phyloP scores from a whole-genome alignment of 2,113 vertebrate genomes.

The Crotalus helleri region DNA sequence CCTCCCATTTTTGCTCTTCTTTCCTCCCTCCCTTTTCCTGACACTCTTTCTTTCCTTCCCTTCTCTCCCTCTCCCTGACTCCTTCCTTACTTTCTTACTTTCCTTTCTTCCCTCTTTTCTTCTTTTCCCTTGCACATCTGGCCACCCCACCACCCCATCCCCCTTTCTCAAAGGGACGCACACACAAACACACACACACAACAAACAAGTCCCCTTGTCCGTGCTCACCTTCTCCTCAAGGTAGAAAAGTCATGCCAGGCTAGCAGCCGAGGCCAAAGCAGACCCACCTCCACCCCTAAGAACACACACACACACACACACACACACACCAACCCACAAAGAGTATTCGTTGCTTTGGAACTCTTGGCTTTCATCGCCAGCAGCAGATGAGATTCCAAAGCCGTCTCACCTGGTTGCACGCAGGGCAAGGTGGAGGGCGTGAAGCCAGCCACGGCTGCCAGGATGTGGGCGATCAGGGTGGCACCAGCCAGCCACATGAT shows the following conservation, averaged over 20 bases:
- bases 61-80: too few species aligned
- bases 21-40: neutral
- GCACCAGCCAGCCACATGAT: neutral
- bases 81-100: too few species aligned
- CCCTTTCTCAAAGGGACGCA: neutral
- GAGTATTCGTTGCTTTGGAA: neutral
- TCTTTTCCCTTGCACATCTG: neutral
- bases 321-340: neutral
- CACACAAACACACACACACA: neutral
- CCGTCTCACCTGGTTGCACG: slow-evolving; percentile 11
- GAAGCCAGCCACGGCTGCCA: neutral
- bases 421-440: accelerated
- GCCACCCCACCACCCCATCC: neutral
- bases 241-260: neutral
- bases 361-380: too few species aligned
- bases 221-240: neutral
- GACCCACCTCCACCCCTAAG: neutral
- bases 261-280: neutral
- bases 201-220: accelerated
- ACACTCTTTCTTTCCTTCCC: neutral
- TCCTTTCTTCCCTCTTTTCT: too few species aligned
- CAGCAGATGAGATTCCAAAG: neutral
- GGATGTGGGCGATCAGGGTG: neutral
- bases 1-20: too few species aligned
- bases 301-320: neutral